These are phyloP conservation scores for Julus scandinavius DNA, from an alignment of 2,888 invertebrate genomes.

Conservation along the genomic window DNA sequence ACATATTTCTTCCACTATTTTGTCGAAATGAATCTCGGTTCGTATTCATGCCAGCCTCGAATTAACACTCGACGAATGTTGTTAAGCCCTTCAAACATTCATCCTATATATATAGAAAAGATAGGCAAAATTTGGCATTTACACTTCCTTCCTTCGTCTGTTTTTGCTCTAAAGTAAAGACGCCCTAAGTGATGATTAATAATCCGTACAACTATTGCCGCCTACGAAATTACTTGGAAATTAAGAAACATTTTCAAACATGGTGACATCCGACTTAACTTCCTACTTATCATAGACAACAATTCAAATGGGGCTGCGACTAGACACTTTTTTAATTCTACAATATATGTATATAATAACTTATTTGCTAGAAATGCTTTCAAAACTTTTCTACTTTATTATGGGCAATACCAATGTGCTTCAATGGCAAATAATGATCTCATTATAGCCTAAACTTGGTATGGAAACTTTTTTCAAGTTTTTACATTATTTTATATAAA, in stretches of 20 bases:
- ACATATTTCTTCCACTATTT: constrained; percentile 15
- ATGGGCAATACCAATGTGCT: too few relatives aligned
- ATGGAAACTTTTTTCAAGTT: too few relatives aligned
- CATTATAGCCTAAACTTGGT: too few relatives aligned
- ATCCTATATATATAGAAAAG: not conserved
- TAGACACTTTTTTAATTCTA: too few relatives aligned
- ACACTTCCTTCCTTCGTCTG: not conserved
- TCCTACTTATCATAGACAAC: not conserved
- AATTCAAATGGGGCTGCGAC: not conserved
- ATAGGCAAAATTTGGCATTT: not conserved
- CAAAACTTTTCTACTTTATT: too few relatives aligned
- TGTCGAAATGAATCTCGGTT: not conserved
- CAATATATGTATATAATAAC: too few relatives aligned
- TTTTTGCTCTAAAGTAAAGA: not conserved
- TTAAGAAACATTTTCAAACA: not conserved
- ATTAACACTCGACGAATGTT: not conserved
- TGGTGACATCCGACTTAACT: constrained; percentile 10
- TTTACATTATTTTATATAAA: too few relatives aligned
- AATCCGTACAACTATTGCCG: not conserved
- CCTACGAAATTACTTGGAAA: not conserved
- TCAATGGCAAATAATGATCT: too few relatives aligned
- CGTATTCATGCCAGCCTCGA: not conserved
- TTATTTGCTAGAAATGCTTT: too few relatives aligned
- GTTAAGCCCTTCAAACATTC: not conserved
- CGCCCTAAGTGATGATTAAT: constrained; percentile 6